Base-by-base conservation (phyloP, 1,140 invertebrate species). In the Drosophila carrolli region DNA sequence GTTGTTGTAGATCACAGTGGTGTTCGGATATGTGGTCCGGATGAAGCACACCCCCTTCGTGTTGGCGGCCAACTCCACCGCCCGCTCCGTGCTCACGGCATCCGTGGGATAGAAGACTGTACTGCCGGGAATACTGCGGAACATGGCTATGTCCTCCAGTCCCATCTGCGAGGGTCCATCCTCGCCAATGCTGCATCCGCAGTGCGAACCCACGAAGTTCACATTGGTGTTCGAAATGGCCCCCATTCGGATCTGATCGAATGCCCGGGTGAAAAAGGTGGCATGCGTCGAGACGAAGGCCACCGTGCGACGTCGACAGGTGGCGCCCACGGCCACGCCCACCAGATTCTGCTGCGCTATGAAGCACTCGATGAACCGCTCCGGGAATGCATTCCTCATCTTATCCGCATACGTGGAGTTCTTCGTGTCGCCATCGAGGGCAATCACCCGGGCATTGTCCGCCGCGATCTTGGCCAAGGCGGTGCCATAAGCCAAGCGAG, bases 91-190 rank as follows among this genome's bases (percentile, higher is more conserved):
- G 29, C 97, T 96, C 6, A 99, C 98, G 4, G 98, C 99, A 93
- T 99, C 99, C 74, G 95, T 95, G 14, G 99, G 99, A 93, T 99
- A 99, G 93, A 99, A 99, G 0, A 99, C 96, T 1, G 98, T 99
- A 58, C 96, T 95, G 38, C 96, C 96, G 37, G 98, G 98, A 75
- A 99, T 95, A 14, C 96, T 92, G 50, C 99, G 95, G 95, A 99
- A 99, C 95, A 99, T 95, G 2, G 98, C 97, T 23, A 99, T 93
- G 93, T 99, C 99, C 94, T 99, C 99, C 1, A 99, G 93, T 48
- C 97, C 99, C 99, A 99, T 99, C 93, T 99, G 99, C 51, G 97
- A 98, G 9, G 99, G 98, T 1, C 99, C 99, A 93, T 99, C 98
- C 93, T 99, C 98, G 44, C 98, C 98, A 91, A 97, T 97, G 78